Conservation (phyloP, 2,888 invertebrate genomes). For the Galerucella pusilla region DNA sequence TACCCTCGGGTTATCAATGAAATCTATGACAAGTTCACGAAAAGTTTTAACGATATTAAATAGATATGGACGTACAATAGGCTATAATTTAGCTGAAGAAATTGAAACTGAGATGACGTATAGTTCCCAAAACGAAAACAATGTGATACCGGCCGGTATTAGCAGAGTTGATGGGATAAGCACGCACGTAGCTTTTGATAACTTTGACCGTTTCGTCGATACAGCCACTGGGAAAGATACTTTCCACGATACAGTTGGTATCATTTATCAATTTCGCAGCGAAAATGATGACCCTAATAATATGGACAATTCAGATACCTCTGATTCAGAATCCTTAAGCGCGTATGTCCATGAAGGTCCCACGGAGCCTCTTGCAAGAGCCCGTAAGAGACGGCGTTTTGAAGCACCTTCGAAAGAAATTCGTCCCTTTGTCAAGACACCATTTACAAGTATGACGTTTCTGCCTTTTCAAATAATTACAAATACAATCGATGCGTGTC, state of each 20-base stretch:
- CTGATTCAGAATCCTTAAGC: slow-evolving; percentile 9
- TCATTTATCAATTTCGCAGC: slow-evolving; percentile 51
- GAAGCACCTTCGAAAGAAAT: slow-evolving; percentile 11
- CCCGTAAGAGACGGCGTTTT: slow-evolving; percentile 44
- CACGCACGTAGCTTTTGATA: slow-evolving; percentile 55
- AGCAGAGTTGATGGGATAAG: slow-evolving; percentile 40
- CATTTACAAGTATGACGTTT: slow-evolving; percentile 27
- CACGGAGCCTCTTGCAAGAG: slow-evolving; percentile 14
- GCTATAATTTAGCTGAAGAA: slow-evolving; percentile 55
- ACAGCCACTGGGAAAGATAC: slow-evolving; percentile 49
- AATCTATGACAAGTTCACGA: slow-evolving; percentile 50
- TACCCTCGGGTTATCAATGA: slow-evolving; percentile 49
- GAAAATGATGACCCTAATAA: slow-evolving; percentile 38
- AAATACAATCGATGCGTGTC: not conserved
- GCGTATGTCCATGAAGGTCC: slow-evolving; percentile 5
- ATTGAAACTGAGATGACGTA: slow-evolving; percentile 51
- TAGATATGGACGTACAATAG: slow-evolving; percentile 53
- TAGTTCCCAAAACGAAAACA: slow-evolving; percentile 37
- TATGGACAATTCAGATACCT: slow-evolving; percentile 24
- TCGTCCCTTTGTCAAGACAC: slow-evolving; percentile 25
- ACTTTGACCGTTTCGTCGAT: slow-evolving; percentile 52
- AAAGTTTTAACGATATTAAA: slow-evolving; percentile 52
- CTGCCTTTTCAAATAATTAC: slow-evolving; percentile 21
- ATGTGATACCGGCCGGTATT: slow-evolving; percentile 51
- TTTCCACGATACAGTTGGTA: slow-evolving; percentile 50